phyloP scores from a whole-genome alignment of 2,797 vertebrate genomes.

The Lepilemur ruficaudatus region DNA sequence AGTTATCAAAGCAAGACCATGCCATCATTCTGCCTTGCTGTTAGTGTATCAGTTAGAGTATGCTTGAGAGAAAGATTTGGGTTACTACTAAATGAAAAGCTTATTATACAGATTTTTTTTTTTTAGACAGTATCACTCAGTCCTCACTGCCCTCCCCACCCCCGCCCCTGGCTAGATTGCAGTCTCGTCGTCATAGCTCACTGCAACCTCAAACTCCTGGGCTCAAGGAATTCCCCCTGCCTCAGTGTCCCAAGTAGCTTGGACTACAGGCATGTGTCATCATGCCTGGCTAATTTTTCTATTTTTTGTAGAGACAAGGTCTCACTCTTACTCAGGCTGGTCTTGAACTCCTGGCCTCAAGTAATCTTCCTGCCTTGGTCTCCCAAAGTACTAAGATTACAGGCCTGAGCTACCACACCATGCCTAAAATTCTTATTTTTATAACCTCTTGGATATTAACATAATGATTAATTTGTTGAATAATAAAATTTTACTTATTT shows the following conservation, averaged over 20 bases:
- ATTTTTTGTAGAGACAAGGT: neutral
- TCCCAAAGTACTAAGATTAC: neutral
- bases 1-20: neutral
- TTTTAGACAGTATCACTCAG: neutral
- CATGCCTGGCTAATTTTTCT: neutral
- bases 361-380: neutral
- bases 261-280: neutral
- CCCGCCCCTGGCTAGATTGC: too few species aligned
- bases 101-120: neutral
- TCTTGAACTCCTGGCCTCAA: neutral
- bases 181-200: neutral
- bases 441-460: conserved; percentile 18
- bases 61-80: conserved; percentile 17
- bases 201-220: neutral
- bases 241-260: neutral
- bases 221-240: neutral
- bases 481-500: neutral
- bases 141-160: neutral
- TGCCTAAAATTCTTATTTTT: neutral
- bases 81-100: neutral
- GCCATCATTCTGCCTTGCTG: neutral
- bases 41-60: neutral
- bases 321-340: neutral
- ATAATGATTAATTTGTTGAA: conserved; percentile 21
- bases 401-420: neutral